phyloP scores from a whole-genome alignment of 2,797 vertebrate species.

The Xerus rutilus region DNA sequence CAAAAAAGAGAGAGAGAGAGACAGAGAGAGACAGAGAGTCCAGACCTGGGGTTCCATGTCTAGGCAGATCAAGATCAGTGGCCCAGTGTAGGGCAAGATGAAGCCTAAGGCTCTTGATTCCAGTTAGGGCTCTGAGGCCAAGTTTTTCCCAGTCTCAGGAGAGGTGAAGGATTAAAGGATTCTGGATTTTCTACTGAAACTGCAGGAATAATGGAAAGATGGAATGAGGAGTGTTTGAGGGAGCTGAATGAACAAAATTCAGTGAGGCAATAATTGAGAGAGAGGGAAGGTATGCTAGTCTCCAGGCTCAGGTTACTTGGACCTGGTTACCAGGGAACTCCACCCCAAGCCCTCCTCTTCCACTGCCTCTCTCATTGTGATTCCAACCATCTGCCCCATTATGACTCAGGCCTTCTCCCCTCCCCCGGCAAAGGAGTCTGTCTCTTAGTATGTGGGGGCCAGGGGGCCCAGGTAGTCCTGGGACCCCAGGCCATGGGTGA shows the following conservation, averaged over 20 bases:
- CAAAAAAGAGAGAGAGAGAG: neutral
- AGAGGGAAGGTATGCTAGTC: neutral
- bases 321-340: neutral
- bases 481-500: slow-evolving; percentile 76
- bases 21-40: neutral
- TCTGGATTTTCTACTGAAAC: neutral
- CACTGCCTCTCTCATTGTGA: slow-evolving; percentile 67
- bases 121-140: neutral
- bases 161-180: neutral
- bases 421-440: slow-evolving; percentile 57
- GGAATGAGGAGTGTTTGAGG: neutral
- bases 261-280: rapidly evolving
- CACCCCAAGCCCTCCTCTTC: neutral
- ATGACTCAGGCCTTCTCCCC: slow-evolving; percentile 69
- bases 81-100: neutral
- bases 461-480: slow-evolving; percentile 75
- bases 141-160: neutral
- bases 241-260: neutral
- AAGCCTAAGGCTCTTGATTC: neutral
- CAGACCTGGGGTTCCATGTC: neutral
- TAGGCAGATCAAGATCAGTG: neutral
- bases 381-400: slow-evolving; percentile 47
- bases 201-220: neutral
- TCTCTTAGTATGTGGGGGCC: slow-evolving; percentile 56
- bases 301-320: neutral